Base-by-base conservation (phyloP, 2,113 vertebrate genomes). In the Eptatretus burgeri region DNA sequence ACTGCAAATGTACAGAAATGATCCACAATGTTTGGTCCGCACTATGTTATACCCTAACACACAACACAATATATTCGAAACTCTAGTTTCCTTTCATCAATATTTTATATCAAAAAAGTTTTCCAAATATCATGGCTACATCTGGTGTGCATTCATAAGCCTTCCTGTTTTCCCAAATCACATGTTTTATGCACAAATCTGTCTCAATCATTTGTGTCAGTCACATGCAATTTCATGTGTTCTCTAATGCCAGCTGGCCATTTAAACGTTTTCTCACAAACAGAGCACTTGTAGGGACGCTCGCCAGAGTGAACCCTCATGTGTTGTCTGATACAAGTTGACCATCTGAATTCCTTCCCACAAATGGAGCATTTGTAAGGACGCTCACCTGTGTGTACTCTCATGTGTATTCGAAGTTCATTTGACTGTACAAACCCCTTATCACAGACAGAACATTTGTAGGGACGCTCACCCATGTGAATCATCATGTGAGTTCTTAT, bases 211-310 rank as follows among this genome's bases (percentile, higher is more conserved):
- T 41, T 41, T 41, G 27, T 41, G 7, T 41, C 27, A 41, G 27
- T 41, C 56, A 13, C 56, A 20, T 60, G 56, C 12, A 13, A 17
- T 14, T 70, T 68, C 65, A 70, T 71, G 52, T 75, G 74, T 2
- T 71, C 67, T 9, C 71, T 65, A 9, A 75, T 72, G 53, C 71
- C 73, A 0, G 73, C 71, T 1, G 71, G 69, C 0, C 74, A 70
- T 2, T 72, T 73, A 64, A 74, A 72, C 14, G 69, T 67, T 64
- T 71, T 74, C 16, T 70, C 71, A 64, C 70, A 72, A 41, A 68
- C 69, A 1, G 56, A 12, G 56, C 56, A 60, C 56, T 60, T 60
- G 56, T 60, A 60, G n/a, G 56, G 56, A n/a, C 20, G n/a, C 56
- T 60, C 56, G 9, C 56, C 56, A 10, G 56, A 17, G 56, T 60